Evolutionary conservation across 2,113 vertebrate genomes (phyloP), one percentile per base, ranked within the genome.

Genomic region (Cochlearius cochlearius): DNA sequence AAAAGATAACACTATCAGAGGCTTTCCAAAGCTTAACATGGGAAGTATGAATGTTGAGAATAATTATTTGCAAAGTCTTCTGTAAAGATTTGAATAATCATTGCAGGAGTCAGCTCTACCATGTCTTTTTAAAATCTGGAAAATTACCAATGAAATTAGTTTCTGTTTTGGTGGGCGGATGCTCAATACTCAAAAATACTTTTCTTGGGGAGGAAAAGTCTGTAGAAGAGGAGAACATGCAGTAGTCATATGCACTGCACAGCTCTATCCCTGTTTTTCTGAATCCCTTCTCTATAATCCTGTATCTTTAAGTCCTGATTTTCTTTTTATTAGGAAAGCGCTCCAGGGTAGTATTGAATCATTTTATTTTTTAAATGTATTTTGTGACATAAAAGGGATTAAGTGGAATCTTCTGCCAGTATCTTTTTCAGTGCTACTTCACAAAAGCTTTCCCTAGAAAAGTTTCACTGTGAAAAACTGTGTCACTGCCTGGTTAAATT

Each of bases 301-400:
- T 77, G 6, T 67, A 80, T 56, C 72, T 83, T 89, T 86, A 94
- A 60, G 53, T 72, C 25, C 43, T 86, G 34, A 59, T 62, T 89
- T 95, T 93, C 91, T 75, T 96, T 95, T 90, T 81, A 72, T 90
- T 81, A 94, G 76, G 56, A 45, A 68, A 68, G 66, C 89, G 50
- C 64, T 95, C 25, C 36, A 75, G 83, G 86, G 76, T 53, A 92
- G 62, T 75, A 81, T 66, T 73, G 72, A 81, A 72, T 78, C 3
- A 84, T 53, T 91, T 60, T 96, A 82, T 67, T 91, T 90, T 94
- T 49, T 7, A 91, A 81, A 75, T 49, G 25, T 76, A 23, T 88
- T 81, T 91, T 81, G 66, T 87, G 53, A 69, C 86, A 64, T 56
- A 38, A 95, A 89, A 92, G 64, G 39, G 25, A 71, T 94, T 89